A percentile compares a stretch with the other conserved stretches of the same genome.
Conservation (phyloP, 2,113 vertebrate genomes). For the Neotragus pygmaeus region DNA sequence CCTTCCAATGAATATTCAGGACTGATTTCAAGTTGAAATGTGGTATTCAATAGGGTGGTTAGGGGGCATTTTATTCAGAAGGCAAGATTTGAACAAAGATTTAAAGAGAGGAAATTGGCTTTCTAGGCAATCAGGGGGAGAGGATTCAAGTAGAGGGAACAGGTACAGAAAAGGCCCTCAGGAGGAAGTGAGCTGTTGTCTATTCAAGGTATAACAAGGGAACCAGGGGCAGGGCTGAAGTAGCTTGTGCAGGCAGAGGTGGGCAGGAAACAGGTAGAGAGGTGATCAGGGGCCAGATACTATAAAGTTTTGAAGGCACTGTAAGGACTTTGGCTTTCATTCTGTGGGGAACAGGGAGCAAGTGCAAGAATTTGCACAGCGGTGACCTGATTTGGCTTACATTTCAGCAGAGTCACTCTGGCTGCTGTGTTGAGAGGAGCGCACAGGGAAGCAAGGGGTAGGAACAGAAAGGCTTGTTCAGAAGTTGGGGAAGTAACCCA, state of each 20-base stretch:
- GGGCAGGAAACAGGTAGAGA: not conserved
- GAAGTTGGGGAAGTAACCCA: not conserved
- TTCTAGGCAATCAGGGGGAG: not conserved
- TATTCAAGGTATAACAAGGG: not conserved
- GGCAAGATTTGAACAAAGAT: not conserved
- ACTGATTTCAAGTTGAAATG: not conserved
- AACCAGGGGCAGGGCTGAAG: fast-evolving
- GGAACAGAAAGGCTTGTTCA: not conserved
- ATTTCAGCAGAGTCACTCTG: not conserved
- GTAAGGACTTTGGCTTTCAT: not conserved
- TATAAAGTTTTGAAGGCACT: not conserved
- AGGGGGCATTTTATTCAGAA: not conserved
- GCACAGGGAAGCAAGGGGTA: not conserved
- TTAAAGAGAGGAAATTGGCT: not conserved
- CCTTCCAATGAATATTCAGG: not conserved
- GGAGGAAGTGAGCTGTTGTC: not conserved
- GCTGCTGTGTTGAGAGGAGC: not conserved
- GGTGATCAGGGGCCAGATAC: not conserved
- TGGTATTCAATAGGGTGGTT: not conserved
- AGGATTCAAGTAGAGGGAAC: not conserved
- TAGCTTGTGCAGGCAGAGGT: not conserved
- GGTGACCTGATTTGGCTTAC: not conserved
- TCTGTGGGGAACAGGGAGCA: not conserved
- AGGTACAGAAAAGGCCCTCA: not conserved
- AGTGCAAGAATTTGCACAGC: not conserved